Evolutionary conservation across 64 coral and sea anemone species (phyloP), one percentile per base, ranked within the genome.

Genomic region (Actinia equina): DNA sequence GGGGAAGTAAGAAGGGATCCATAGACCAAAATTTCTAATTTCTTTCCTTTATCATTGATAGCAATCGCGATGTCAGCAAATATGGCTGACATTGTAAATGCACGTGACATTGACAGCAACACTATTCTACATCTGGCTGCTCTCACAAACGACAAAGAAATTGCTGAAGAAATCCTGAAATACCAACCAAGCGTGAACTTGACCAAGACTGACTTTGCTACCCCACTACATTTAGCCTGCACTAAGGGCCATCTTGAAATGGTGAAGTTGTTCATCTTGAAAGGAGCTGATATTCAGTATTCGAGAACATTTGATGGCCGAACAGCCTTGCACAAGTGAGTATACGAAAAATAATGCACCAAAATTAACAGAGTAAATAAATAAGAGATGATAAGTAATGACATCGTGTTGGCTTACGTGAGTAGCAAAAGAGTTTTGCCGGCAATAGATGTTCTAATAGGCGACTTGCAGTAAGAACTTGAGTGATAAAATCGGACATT

Each of bases 311-410:
- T 63, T 7, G 79, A 87, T 42, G 86, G 84, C 12, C 52, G 86
- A 83, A 92, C 85, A 2, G 84, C 90, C 22, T 57, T 92, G 18
- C 90, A 92, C 61, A 87, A 61, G 90, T 92, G 43, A 52, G 71
- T 82, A 52, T 37, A 37, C 30, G 1, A 37, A 0, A 37, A 37
- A 0, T 0, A 37, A 37, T 37, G 46, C 46, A 49, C 46, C 46
- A 49, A 49, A 49, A 49, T 8, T 8, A 4, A 49, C 46, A 49
- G 7, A 49, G 46, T 49, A 4, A 49, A 49, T 49, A 49, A n/a
- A n/a, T n/a, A n/a, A n/a, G n/a, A n/a, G n/a, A n/a, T n/a, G n/a
- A n/a, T n/a, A n/a, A 49, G 46, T 49, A 49, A 49, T 49, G 30
- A 37, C 46, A 49, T 2, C 7, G 4, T 49, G 46, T 49, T 49